These are phyloP conservation scores for Gambusia yucatana DNA, from an alignment of 2,797 vertebrate genomes.

Conservation along the genomic window DNA sequence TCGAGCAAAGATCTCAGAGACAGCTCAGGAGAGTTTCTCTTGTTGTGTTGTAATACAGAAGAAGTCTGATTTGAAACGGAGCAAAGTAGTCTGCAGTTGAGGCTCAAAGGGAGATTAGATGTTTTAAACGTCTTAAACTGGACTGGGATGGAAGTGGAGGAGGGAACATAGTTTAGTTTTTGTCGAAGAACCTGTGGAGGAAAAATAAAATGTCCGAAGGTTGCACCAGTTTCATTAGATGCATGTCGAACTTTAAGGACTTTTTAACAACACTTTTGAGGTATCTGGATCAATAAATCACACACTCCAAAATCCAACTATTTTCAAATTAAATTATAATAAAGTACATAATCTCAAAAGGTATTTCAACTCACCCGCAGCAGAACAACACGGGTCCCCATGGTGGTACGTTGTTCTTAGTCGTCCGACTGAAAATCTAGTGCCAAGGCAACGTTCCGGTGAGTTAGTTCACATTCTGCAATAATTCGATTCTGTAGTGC, in stretches of 20 bases:
- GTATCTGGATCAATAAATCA: not conserved
- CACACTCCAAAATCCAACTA: not conserved
- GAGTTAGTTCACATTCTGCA: too few relatives aligned
- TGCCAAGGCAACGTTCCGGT: not conserved
- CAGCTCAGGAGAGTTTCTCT: conserved; percentile 21
- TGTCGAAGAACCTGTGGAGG: conserved; percentile 64
- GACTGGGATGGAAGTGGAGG: conserved; percentile 2
- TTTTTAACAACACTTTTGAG: not conserved
- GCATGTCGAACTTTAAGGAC: too few relatives aligned
- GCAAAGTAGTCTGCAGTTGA: conserved; percentile 29
- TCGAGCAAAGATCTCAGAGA: conserved; percentile 63
- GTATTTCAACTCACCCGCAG: conserved; percentile 50
- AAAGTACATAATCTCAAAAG: rapidly evolving
- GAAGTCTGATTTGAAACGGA: conserved; percentile 36
- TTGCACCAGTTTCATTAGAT: not conserved
- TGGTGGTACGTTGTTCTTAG: conserved; percentile 61
- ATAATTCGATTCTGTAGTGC: too few relatives aligned
- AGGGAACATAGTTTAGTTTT: conserved; percentile 40
- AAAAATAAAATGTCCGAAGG: not conserved
- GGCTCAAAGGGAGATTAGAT: not conserved
- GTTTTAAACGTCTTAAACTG: conserved; percentile 18
- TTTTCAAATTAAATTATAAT: not conserved
- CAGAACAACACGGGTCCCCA: conserved; percentile 41
- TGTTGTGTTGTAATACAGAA: conserved; percentile 11
- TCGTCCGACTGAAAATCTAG: conserved; percentile 21